Base-by-base conservation (phyloP, 2,113 vertebrate species). In the Amphilophus citrinellus region DNA sequence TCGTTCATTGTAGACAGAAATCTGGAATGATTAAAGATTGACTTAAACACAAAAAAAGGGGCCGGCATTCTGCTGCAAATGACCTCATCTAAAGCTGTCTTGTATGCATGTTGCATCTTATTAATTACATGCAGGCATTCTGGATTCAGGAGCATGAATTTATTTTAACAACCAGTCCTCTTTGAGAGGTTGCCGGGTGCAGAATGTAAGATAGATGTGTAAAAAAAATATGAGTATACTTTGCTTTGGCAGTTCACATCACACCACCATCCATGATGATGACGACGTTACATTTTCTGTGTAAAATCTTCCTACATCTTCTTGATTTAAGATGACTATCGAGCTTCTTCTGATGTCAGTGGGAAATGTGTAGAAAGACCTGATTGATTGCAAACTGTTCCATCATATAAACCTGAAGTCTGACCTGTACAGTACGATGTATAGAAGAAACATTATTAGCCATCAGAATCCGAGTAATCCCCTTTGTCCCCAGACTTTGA, bases 91-190 rank as follows among this genome's bases (percentile, higher is more conserved):
- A 14, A 56, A 56, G 18, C 0, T 32, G 44, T 73, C 66, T 53
- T 73, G 20, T 20, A 73, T 73, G 5, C 6, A 32, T 73, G 68
- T 53, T 73, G 47, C 27, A 56, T 35, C 14, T 27, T 68, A 68
- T 68, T 56, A 73, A 73, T 73, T 73, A 32, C 6, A 53, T 53
- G 44, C 47, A 73, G 66, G 53, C 66, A 73, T 73, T 53, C 66
- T 73, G 44, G 66, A 20, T 71, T 53, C 20, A 27, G 44, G 17
- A 73, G 27, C 47, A 53, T 73, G 17, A n/a, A 73, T 32, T 56
- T 73, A 35, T 73, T 53, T 20, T 73, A 53, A 73, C 66, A 53
- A 20, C 44, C 66, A 20, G 66, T 73, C 6, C 53, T 50, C 18
- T 9, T 73, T 35, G 18, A 2, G 47, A 73, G 17, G 27, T 53